phyloP scores from a whole-genome alignment of 2,888 invertebrate species.

The Brenthis ino region DNA sequence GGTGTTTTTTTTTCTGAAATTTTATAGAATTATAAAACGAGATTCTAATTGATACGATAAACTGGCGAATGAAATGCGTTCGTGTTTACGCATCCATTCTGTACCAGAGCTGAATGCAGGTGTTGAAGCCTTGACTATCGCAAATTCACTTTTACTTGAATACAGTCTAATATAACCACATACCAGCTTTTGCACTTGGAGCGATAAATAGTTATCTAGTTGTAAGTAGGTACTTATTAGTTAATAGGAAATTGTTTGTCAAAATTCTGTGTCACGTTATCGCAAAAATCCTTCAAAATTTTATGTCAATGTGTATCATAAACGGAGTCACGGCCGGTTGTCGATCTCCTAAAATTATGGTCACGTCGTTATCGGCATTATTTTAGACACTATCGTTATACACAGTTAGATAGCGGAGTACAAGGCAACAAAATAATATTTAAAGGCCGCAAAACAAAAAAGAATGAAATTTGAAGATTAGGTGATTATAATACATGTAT shows the following conservation, averaged over 20 bases:
- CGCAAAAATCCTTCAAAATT: constrained; percentile 68
- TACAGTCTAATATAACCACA: constrained; percentile 29
- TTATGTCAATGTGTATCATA: constrained; percentile 59
- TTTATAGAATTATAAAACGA: constrained; percentile 43
- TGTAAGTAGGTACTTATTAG: constrained; percentile 27
- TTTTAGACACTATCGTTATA: constrained; percentile 55
- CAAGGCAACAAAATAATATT: constrained; percentile 44
- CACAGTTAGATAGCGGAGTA: constrained; percentile 54
- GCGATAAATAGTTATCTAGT: constrained; percentile 31
- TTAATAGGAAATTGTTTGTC: constrained; percentile 44
- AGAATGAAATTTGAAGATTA: background rate
- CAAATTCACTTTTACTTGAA: constrained; percentile 57
- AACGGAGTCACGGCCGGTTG: constrained; percentile 79
- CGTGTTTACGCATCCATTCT: constrained; percentile 40
- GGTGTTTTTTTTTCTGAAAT: constrained; percentile 44
- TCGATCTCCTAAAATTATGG: constrained; percentile 79
- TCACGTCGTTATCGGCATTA: constrained; percentile 63
- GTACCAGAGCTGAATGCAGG: constrained; percentile 41
- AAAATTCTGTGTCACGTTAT: constrained; percentile 67
- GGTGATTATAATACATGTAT: background rate
- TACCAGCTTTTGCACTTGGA: constrained; percentile 6
- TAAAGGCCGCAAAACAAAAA: constrained; percentile 31
- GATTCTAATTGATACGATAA: constrained; percentile 36
- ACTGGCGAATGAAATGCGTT: constrained; percentile 31
- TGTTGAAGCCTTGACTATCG: constrained; percentile 60